phyloP scores from a whole-genome alignment of 2,797 vertebrate genomes.

The Avahi laniger region DNA sequence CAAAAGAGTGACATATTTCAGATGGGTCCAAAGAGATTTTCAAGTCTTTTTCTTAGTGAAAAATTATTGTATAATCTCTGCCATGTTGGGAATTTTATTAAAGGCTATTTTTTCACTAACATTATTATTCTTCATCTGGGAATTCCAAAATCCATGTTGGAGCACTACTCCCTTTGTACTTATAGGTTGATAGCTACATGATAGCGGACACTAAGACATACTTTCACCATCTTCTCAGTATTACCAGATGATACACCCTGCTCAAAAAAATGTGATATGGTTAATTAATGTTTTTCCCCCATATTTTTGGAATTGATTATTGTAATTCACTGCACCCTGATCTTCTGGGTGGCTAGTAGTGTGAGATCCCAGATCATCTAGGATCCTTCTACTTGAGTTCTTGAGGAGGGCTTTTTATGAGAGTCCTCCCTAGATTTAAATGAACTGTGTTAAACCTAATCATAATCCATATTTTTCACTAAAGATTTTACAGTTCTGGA shows the following conservation, averaged over 20 bases:
- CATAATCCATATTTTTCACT: not conserved
- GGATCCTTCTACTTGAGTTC: not conserved
- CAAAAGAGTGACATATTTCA: not conserved
- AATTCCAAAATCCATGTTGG: not conserved
- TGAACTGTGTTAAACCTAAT: not conserved
- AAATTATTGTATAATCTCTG: not conserved
- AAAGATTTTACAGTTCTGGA: not conserved
- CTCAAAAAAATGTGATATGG: not conserved
- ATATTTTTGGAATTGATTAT: constrained; percentile 25
- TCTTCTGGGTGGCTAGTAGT: not conserved
- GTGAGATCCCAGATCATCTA: not conserved
- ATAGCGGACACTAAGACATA: not conserved
- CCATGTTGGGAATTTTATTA: not conserved
- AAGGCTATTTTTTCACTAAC: not conserved
- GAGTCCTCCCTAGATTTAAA: not conserved
- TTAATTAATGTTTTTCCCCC: not conserved
- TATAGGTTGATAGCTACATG: not conserved
- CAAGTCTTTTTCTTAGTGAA: not conserved
- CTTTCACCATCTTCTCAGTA: not conserved
- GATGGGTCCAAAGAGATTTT: constrained; percentile 24
- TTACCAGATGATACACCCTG: not conserved
- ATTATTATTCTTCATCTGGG: not conserved
- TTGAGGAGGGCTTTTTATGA: not conserved
- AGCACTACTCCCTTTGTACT: not conserved
- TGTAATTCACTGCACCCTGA: not conserved